Evolutionary conservation across 2,888 invertebrate genomes (phyloP), one percentile per base, ranked within the genome.

Genomic region (Mimachlamys varia): DNA sequence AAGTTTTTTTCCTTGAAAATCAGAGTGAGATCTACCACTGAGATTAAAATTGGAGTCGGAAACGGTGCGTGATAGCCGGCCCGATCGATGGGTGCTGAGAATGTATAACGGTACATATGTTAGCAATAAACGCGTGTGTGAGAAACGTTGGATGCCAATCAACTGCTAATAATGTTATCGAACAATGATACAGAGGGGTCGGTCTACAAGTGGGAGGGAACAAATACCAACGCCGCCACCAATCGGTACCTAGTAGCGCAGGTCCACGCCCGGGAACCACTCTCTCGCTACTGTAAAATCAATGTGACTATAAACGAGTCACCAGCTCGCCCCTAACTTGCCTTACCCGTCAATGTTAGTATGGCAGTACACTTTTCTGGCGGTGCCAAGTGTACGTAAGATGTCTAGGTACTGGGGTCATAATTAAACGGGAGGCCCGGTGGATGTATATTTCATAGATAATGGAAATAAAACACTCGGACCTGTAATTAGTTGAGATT

Each of bases 41-140:
- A 76, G 76, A 76, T 76, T 76, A 76, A 76, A 76, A 76, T 76
- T 76, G 76, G 76, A 76, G 76, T 76, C 76, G 76, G 76, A 76
- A 76, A 76, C 76, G 76, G 33, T 33, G 76, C 76, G 76, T 76
- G 76, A 76, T 76, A 76, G 76, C 76, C 76, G 22, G 76, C 27
- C 76, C 76, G 76, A 76, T 76, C 76, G 76, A 76, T 62, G 62
- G 62, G n/a, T 76, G 76, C 33, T 76, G 76, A 33, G 76, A 76
- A 76, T 76, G 76, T 76, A 76, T 76, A 76, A 76, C 76, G 76
- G 76, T 76, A 76, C 76, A 76, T 76, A 76, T 76, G 76, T 76
- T 76, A 33, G 76, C 12, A 76, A 76, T 76, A 76, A 76, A 76
- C 27, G 76, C 76, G 76, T 76, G 76, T 76, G 33, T 76, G 76